These are phyloP conservation scores for Lasioglossum albipes DNA, from an alignment of 1,140 invertebrate species.

Conservation along the genomic window DNA sequence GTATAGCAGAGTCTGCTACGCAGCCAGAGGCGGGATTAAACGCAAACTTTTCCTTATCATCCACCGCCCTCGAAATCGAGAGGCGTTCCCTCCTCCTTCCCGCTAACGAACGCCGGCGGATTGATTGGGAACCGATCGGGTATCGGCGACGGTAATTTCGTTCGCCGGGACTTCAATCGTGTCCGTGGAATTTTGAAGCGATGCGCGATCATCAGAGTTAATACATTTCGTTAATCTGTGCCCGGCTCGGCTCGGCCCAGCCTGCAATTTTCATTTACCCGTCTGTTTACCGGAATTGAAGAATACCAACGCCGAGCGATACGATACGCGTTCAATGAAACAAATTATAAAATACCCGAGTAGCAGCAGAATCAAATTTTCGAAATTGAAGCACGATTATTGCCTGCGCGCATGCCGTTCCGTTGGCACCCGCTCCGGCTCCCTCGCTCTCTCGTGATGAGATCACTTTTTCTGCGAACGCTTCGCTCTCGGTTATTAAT, in stretches of 20 bases:
- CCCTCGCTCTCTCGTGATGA: too few relatives aligned
- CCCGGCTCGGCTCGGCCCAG: not conserved
- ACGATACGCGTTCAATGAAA: slow-evolving; percentile 22
- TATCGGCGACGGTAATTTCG: slow-evolving; percentile 33
- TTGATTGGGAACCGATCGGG: not conserved
- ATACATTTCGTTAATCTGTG: slow-evolving; percentile 42
- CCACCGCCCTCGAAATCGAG: too few relatives aligned
- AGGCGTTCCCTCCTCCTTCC: not conserved
- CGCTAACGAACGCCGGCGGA: not conserved
- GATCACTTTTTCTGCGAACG: too few relatives aligned
- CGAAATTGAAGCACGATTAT: slow-evolving; percentile 35
- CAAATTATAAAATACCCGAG: slow-evolving; percentile 34
- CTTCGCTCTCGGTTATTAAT: too few relatives aligned
- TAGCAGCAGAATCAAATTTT: slow-evolving; percentile 33
- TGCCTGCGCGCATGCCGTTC: too few relatives aligned
- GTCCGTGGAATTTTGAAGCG: slow-evolving; percentile 3
- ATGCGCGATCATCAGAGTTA: slow-evolving; percentile 36
- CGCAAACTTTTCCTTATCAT: too few relatives aligned
- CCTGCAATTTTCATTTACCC: slow-evolving; percentile 35
- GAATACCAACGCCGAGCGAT: not conserved
- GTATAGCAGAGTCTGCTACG: too few relatives aligned
- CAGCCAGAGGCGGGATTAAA: too few relatives aligned
- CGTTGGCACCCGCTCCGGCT: too few relatives aligned
- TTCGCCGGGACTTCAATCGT: slow-evolving; percentile 6
- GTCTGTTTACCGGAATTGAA: slow-evolving; percentile 38